These are phyloP conservation scores for Cataglyphis altisquamis DNA, from an alignment of 2,888 invertebrate species.

Conservation along the genomic window DNA sequence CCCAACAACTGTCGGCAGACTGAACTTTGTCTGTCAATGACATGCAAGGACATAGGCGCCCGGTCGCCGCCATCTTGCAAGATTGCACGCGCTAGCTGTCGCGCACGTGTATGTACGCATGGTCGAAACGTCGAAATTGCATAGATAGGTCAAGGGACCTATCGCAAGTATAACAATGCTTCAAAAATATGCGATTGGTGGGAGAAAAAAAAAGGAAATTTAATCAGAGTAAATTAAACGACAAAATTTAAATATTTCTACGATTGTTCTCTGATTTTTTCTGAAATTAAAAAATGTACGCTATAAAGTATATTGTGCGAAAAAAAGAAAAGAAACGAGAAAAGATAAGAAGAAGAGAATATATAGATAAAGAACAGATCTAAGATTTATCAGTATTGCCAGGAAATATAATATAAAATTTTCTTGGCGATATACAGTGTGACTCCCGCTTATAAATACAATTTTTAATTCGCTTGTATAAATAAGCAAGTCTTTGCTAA, in stretches of 20 bases:
- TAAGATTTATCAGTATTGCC: background rate
- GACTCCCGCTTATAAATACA: background rate
- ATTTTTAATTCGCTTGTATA: background rate
- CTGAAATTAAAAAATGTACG: background rate
- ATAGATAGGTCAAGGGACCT: background rate
- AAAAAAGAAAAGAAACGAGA: background rate
- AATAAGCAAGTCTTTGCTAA: background rate
- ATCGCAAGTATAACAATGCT: background rate
- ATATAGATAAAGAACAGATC: background rate
- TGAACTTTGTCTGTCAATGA: slow-evolving; percentile 81
- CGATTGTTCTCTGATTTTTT: background rate
- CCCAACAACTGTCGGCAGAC: slow-evolving; percentile 75
- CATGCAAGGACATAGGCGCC: slow-evolving; percentile 79
- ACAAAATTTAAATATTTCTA: background rate
- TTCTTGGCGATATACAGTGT: background rate
- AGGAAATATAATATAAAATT: background rate
- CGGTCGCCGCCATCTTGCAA: slow-evolving; percentile 72
- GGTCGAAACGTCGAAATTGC: background rate
- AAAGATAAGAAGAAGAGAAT: background rate
- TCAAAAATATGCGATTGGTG: background rate
- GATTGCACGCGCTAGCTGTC: slow-evolving; percentile 56
- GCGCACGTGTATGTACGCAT: slow-evolving; percentile 33
- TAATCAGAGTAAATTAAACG: background rate
- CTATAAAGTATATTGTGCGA: background rate
- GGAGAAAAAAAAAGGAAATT: background rate